Evolutionary conservation across 2,888 invertebrate species (phyloP), one percentile per base, ranked within the genome.

Genomic region (Rosalia funebris): DNA sequence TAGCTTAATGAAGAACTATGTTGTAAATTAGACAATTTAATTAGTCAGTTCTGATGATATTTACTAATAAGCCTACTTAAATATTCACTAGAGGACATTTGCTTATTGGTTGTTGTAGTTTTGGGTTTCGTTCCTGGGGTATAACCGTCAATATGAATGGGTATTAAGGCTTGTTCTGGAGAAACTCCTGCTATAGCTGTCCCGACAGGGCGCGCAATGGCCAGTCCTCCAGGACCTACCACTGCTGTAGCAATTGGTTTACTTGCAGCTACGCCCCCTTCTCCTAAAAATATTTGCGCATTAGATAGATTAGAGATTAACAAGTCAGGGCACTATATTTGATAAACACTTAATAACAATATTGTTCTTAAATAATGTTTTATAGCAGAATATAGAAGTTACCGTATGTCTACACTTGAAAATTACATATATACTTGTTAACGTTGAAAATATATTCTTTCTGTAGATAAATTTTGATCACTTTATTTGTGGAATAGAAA

Each of bases 171-270:
- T 70, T 82, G 80, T 50, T 81, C 80, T 0, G 88, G 87, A 59
- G 86, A 84, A 0, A 91, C 82, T 1, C 91, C 91, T 1, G 91
- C 91, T 31, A 92, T 88, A 3, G 91, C 91, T 0, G 91, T 91
- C 15, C 87, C 91, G 0, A 90, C 84, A 0, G 91, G 91, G 2
- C 87, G 83, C 0, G 91, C 88, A 1, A 91, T 82, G 0, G 91
- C 91, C 5, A 90, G 78, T 0, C 91, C 91, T 37, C 87, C 86
- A 0, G 86, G 84, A 0, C 91, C 91, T 0, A 87, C 87, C 0
- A 91, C 85, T 0, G 92, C 91, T 0, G 90, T 89, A 0, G 86
- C 92, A 41, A 87, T 80, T 0, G 91, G 91, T 66, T 89, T 87
- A 3, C 91, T 87, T 0, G 89, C 87, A 15, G 92, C 92, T 1